These are phyloP conservation scores for Melinaea marsaeus DNA, from an alignment of 2,888 invertebrate species.

Conservation along the genomic window DNA sequence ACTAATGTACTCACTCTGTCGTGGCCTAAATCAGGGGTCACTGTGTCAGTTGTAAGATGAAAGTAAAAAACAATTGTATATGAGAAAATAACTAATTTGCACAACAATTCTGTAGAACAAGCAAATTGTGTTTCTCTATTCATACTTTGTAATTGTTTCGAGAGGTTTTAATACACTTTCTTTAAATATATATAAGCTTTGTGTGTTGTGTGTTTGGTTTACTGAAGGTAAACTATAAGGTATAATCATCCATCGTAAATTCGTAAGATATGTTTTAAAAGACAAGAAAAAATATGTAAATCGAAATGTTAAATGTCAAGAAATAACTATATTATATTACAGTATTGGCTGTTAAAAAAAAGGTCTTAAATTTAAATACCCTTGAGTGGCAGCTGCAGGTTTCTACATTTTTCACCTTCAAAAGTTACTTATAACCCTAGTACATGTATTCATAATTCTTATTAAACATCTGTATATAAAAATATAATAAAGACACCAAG, in stretches of 20 bases:
- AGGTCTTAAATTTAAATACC: conserved; percentile 12
- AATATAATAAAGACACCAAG: no score
- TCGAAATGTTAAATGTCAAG: no score
- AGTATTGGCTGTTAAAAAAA: conserved; percentile 7
- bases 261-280: no score
- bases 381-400: conserved; percentile 21
- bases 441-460: conserved; percentile 7
- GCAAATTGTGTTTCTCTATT: conserved; percentile 17
- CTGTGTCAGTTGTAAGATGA: conserved; percentile 32
- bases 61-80: conserved; percentile 39
- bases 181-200: no score
- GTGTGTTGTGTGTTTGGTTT: no score
- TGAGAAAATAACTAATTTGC: conserved; percentile 50
- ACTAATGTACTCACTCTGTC: background rate
- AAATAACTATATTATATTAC: no score
- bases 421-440: conserved; percentile 39
- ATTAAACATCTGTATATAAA: no score
- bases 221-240: no score
- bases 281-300: no score
- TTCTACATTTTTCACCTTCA: conserved; percentile 42
- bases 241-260: no score
- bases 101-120: conserved; percentile 42
- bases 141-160: background rate
- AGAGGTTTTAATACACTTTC: background rate
- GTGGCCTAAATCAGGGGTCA: background rate